These are phyloP conservation scores for Motacilla alba DNA, from an alignment of 2,113 vertebrate species.

Conservation along the genomic window DNA sequence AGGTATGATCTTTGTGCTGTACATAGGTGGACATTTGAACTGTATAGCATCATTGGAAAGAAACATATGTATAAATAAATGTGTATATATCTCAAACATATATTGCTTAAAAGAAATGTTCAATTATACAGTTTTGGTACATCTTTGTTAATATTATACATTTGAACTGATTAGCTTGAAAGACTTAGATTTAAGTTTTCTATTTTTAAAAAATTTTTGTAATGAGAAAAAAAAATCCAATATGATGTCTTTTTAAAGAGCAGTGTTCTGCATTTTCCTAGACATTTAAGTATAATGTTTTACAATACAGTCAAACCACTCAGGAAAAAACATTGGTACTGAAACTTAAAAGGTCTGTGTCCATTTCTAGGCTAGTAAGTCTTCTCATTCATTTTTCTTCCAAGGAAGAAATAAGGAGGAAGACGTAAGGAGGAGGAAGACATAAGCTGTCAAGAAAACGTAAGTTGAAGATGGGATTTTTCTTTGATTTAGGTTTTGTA, in stretches of 20 bases:
- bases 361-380: background rate
- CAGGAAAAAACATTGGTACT: background rate
- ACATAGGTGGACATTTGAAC: background rate
- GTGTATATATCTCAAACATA: background rate
- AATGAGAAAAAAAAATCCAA: background rate
- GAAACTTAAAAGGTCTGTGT: background rate
- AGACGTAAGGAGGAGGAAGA: background rate
- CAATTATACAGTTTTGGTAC: background rate
- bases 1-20: background rate
- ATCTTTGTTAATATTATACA: background rate
- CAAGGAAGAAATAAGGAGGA: background rate
- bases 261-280: background rate
- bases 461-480: background rate
- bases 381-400: background rate
- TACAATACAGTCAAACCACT: accelerated
- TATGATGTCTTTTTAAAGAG: background rate
- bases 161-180: background rate
- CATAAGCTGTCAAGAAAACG: background rate
- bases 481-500: background rate
- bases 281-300: background rate
- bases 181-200: background rate
- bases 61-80: background rate
- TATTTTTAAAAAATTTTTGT: background rate
- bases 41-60: background rate
- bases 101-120: background rate